phyloP scores from a whole-genome alignment of 1,140 invertebrate genomes.

The Bombus confusus region DNA sequence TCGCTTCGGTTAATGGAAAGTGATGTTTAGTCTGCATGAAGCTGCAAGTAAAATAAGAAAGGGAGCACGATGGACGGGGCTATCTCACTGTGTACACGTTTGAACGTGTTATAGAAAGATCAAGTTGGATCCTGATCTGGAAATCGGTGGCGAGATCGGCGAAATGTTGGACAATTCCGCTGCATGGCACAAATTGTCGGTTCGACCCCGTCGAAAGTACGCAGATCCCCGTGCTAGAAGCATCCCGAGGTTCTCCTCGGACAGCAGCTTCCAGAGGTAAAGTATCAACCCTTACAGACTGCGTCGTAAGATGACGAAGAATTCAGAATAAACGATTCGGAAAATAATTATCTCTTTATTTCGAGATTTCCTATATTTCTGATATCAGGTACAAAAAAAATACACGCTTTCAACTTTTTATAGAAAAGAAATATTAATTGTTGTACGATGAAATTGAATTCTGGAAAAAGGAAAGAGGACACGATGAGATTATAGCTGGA shows the following conservation, averaged over 20 bases:
- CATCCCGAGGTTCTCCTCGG: slow-evolving; percentile 62
- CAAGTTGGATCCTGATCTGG: slow-evolving; percentile 85
- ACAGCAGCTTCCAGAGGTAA: slow-evolving; percentile 58
- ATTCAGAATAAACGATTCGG: background rate
- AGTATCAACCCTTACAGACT: background rate
- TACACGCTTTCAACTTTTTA: too few species aligned
- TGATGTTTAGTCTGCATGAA: slow-evolving; percentile 37
- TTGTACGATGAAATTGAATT: too few species aligned
- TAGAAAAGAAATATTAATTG: too few species aligned
- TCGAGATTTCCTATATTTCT: too few species aligned
- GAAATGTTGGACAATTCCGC: slow-evolving; percentile 88
- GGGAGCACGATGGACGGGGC: too few species aligned
- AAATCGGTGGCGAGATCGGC: slow-evolving; percentile 82
- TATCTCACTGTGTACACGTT: slow-evolving; percentile 25
- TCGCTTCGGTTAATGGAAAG: slow-evolving; percentile 30
- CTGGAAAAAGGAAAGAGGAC: too few species aligned
- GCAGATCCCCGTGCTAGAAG: slow-evolving; percentile 78
- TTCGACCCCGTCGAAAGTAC: slow-evolving; percentile 87
- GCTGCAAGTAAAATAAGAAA: background rate
- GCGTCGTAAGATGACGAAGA: background rate
- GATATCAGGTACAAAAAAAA: too few species aligned
- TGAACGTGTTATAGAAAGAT: slow-evolving; percentile 81
- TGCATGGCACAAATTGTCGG: slow-evolving; percentile 88
- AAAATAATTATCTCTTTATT: background rate
- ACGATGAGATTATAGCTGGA: too few species aligned